phyloP scores from a whole-genome alignment of 2,888 invertebrate genomes.

The Eupithecia pulchellata region DNA sequence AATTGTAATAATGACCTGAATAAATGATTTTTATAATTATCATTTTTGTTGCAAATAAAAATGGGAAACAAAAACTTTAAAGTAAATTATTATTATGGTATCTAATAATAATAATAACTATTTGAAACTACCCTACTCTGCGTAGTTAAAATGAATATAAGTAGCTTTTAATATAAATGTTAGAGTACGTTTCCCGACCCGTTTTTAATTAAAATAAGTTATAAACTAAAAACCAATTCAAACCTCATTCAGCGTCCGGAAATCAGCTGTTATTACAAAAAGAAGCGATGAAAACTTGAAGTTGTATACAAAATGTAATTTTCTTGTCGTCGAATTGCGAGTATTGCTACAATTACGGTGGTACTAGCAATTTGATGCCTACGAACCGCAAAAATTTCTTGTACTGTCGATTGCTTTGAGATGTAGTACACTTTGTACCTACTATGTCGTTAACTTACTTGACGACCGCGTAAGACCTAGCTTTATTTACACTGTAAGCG shows the following conservation, averaged over 20 bases:
- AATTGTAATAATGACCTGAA: too few species aligned
- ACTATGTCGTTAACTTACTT: neutral
- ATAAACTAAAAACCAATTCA: neutral
- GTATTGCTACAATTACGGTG: conserved; percentile 4
- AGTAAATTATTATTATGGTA: too few species aligned
- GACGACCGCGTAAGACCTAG: neutral
- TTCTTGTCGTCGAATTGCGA: conserved; percentile 5
- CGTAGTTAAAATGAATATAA: neutral
- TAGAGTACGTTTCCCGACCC: neutral
- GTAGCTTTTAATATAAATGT: neutral
- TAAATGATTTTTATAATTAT: too few species aligned
- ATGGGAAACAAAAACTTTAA: too few species aligned
- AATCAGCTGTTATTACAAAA: conserved; percentile 3
- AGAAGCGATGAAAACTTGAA: conserved; percentile 2
- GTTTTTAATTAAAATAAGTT: neutral
- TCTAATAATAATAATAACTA: too few species aligned
- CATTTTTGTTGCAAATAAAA: too few species aligned
- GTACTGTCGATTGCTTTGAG: neutral
- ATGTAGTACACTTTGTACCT: neutral
- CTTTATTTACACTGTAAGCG: neutral
- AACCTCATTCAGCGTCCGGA: neutral
- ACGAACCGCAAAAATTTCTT: neutral
- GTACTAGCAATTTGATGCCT: neutral
- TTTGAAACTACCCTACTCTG: too few species aligned
- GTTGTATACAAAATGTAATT: conserved; percentile 12